Conservation (phyloP, 1,140 invertebrate genomes). For the Pachyrhynchus sulphureomaculatus region DNA sequence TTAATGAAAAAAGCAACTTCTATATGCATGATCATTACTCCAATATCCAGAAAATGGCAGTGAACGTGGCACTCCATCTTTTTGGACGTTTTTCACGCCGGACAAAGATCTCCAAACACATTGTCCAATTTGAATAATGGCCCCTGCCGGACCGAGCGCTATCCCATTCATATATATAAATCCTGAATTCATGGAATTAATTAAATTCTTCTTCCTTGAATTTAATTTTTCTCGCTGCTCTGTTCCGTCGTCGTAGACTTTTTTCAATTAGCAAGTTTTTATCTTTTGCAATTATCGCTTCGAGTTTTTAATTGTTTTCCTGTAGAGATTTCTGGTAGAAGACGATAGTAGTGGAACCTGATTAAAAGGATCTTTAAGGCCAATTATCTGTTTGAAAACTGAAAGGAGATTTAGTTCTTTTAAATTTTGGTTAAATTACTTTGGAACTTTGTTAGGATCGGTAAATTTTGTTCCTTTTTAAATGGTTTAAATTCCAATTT, state of each 20-base stretch:
- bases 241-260: neutral
- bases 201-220: conserved; percentile 23
- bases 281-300: conserved; percentile 11
- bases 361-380: conserved; percentile 3
- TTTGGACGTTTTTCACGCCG: conserved; percentile 23
- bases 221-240: conserved; percentile 19
- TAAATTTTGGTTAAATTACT: too few relatives aligned
- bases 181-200: conserved; percentile 27
- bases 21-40: too few relatives aligned
- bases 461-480: too few relatives aligned
- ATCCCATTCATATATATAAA: conserved; percentile 23
- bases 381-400: conserved; percentile 1
- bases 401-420: neutral
- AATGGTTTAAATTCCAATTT: too few relatives aligned
- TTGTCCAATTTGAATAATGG: conserved; percentile 33
- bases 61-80: conserved; percentile 20
- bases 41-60: too few relatives aligned
- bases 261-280: conserved; percentile 18
- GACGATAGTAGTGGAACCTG: conserved; percentile 1
- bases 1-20: too few relatives aligned
- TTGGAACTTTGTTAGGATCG: too few relatives aligned
- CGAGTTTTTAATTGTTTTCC: conserved; percentile 17
- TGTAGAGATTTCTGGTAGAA: neutral
- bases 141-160: conserved; percentile 11
- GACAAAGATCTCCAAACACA: conserved; percentile 34